These are phyloP conservation scores for Drosophila melanocephala DNA, from an alignment of 2,888 invertebrate species.

Conservation along the genomic window DNA sequence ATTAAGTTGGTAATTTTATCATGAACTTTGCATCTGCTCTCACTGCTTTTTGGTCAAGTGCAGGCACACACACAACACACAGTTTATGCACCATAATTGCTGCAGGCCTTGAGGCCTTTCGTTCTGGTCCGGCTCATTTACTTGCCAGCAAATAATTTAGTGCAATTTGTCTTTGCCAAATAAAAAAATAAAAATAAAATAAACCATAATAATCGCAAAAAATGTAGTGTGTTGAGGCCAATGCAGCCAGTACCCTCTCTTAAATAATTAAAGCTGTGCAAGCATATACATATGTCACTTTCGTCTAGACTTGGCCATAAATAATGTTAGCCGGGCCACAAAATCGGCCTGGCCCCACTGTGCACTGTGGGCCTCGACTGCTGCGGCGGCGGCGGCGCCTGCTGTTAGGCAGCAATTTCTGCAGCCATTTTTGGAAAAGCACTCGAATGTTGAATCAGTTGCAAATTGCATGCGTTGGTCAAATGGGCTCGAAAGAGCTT, in stretches of 20 bases:
- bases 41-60: conserved; percentile 64
- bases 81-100: conserved; percentile 66
- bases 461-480: conserved; percentile 75
- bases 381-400: conserved; percentile 25
- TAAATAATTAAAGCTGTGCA: conserved; percentile 56
- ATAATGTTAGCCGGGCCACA: conserved; percentile 54
- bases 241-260: not conserved
- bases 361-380: not conserved
- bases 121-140: conserved; percentile 3
- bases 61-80: conserved; percentile 11
- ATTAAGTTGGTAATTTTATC: conserved; percentile 79
- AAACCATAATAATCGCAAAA: conserved; percentile 44
- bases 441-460: conserved; percentile 77
- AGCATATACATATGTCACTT: conserved; percentile 57
- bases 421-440: conserved; percentile 37
- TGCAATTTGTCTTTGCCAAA: conserved; percentile 77
- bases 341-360: conserved; percentile 16
- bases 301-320: conserved; percentile 72
- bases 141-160: conserved; percentile 70
- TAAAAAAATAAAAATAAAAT: conserved; percentile 45
- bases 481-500: conserved; percentile 35
- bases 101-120: conserved; percentile 24
- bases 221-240: conserved; percentile 31
- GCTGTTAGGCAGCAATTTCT: conserved; percentile 55
- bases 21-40: conserved; percentile 70